A percentile compares a stretch with the other conserved stretches of the same genome.
Conservation (phyloP, 2,797 vertebrate genomes). For the Parauchenoglanis ngamensis region DNA sequence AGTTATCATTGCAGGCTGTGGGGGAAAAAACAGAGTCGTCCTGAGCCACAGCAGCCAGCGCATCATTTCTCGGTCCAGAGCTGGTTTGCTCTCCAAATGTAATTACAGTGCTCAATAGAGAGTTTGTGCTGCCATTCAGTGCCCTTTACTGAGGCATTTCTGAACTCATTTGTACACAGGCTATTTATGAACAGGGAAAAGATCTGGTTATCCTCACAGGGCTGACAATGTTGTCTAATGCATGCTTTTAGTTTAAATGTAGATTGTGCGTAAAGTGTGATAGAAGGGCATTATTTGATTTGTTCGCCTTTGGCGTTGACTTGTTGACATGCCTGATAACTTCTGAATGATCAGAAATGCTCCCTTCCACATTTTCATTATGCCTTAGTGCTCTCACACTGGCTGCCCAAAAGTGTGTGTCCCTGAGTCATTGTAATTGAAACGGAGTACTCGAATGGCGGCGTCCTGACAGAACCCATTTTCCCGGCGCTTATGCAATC, state of each 20-base stretch:
- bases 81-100: constrained; percentile 61
- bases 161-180: constrained; percentile 57
- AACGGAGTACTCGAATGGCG: constrained; percentile 72
- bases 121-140: constrained; percentile 57
- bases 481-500: constrained; percentile 70
- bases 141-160: constrained; percentile 54
- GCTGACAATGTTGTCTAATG: constrained; percentile 26
- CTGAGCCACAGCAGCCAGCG: constrained; percentile 38
- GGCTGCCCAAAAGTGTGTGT: constrained; percentile 55
- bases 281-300: constrained; percentile 16
- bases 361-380: constrained; percentile 76
- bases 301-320: constrained; percentile 20
- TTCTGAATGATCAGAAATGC: constrained; percentile 87
- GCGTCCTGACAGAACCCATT: constrained; percentile 77
- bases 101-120: constrained; percentile 65
- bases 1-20: constrained; percentile 3
- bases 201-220: constrained; percentile 38
- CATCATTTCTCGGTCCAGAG: constrained; percentile 53
- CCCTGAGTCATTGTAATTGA: constrained; percentile 75
- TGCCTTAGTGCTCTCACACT: constrained; percentile 18
- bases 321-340: constrained; percentile 89
- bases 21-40: constrained; percentile 39
- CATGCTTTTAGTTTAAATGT: constrained; percentile 27
- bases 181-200: constrained; percentile 41
- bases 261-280: constrained; percentile 15